These are phyloP conservation scores for Henicopernis longicauda DNA, from an alignment of 2,113 vertebrate species.

Conservation along the genomic window DNA sequence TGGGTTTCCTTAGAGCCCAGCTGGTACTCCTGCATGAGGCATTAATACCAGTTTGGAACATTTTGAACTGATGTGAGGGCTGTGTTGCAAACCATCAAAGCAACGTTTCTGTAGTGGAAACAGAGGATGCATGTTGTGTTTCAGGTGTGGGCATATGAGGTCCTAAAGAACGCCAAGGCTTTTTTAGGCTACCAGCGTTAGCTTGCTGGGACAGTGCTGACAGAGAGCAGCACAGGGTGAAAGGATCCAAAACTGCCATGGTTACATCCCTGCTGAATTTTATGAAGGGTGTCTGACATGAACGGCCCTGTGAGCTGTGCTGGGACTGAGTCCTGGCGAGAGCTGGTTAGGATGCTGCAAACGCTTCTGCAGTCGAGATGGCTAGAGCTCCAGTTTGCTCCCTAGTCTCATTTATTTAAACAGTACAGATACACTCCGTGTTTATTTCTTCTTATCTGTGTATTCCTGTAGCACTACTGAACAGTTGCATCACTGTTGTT, in stretches of 20 bases:
- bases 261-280: not conserved
- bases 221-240: not conserved
- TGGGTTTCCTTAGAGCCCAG: not conserved
- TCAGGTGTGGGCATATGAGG: not conserved
- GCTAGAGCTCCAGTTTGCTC: not conserved
- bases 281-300: not conserved
- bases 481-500: not conserved
- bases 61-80: not conserved
- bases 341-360: not conserved
- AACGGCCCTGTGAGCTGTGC: not conserved
- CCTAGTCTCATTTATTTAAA: not conserved
- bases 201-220: not conserved
- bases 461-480: not conserved
- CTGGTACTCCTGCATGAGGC: not conserved
- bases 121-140: not conserved
- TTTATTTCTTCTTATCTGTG: not conserved
- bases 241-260: not conserved
- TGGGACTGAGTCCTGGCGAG: not conserved
- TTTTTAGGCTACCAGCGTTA: not conserved
- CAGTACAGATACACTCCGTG: not conserved
- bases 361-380: fast-evolving
- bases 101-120: not conserved
- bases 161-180: not conserved
- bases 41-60: not conserved
- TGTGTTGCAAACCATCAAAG: not conserved